Conservation (phyloP, 1,140 invertebrate species). For the Oppia nitens region DNA sequence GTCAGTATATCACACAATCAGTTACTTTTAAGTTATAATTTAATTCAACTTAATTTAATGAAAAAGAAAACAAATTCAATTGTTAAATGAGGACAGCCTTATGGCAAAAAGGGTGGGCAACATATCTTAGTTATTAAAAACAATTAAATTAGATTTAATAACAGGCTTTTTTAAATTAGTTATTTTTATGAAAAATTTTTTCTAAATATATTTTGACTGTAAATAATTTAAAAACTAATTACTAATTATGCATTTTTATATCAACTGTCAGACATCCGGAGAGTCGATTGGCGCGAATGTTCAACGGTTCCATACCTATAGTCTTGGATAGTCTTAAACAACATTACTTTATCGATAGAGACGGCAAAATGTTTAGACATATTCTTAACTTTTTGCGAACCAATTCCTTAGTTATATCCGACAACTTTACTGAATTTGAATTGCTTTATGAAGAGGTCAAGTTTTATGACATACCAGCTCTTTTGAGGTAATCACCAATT, state of each 20-base stretch:
- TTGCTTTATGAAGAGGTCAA: conserved; percentile 77
- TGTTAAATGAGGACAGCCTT: no score
- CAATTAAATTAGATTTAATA: no score
- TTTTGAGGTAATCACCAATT: conserved; percentile 22
- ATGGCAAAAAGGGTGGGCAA: no score
- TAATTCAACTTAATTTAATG: no score
- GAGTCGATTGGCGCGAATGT: conserved; percentile 73
- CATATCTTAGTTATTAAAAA: no score
- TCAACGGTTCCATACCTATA: conserved; percentile 91
- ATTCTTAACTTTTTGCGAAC: conserved; percentile 90
- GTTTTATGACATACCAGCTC: conserved; percentile 67
- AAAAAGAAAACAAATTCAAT: no score
- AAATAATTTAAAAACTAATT: no score
- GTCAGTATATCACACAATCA: no score
- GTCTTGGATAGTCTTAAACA: conserved; percentile 90
- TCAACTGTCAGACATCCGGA: conserved; percentile 57
- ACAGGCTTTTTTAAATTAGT: no score
- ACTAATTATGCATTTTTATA: neutral
- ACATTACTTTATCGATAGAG: conserved; percentile 93
- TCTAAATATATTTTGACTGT: no score
- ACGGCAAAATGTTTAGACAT: conserved; percentile 86
- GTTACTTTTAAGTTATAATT: no score
- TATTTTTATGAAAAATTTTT: no score
- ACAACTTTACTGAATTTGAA: conserved; percentile 69
- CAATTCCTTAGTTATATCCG: conserved; percentile 63